A percentile compares a stretch with the other conserved stretches of the same genome.
phyloP scores from a whole-genome alignment of 2,797 vertebrate species.

The Pampus argenteus region DNA sequence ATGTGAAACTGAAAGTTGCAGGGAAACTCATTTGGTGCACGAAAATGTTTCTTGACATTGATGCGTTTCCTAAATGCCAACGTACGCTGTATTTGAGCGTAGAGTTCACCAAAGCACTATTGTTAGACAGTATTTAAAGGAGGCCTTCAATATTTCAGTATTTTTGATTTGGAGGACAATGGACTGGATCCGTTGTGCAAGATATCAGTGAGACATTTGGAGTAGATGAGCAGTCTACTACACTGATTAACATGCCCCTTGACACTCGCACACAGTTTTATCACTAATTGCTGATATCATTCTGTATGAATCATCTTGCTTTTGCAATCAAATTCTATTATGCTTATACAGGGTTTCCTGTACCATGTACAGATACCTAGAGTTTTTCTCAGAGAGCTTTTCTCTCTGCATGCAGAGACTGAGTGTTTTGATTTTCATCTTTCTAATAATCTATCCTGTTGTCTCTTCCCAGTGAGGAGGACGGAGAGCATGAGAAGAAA shows the following conservation, averaged over 20 bases:
- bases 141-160: constrained; percentile 8
- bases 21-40: not conserved
- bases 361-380: too few species aligned
- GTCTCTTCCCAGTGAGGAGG: constrained; percentile 88
- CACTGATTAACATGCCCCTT: not conserved
- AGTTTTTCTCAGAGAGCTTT: too few species aligned
- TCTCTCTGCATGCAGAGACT: not conserved
- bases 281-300: not conserved
- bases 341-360: not conserved
- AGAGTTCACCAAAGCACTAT: not conserved
- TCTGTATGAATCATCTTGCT: not conserved
- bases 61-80: not conserved
- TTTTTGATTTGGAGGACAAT: not conserved
- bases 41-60: not conserved
- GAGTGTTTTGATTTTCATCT: not conserved
- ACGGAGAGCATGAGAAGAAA: constrained; percentile 92
- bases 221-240: not conserved
- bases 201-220: constrained; percentile 6
- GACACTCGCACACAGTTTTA: not conserved
- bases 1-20: constrained; percentile 32
- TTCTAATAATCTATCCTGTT: not conserved
- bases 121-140: not conserved
- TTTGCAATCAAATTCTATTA: not conserved
- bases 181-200: not conserved
- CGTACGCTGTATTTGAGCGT: not conserved